Conservation (phyloP, 2,113 vertebrate genomes). For the Bothrops jararaca region DNA sequence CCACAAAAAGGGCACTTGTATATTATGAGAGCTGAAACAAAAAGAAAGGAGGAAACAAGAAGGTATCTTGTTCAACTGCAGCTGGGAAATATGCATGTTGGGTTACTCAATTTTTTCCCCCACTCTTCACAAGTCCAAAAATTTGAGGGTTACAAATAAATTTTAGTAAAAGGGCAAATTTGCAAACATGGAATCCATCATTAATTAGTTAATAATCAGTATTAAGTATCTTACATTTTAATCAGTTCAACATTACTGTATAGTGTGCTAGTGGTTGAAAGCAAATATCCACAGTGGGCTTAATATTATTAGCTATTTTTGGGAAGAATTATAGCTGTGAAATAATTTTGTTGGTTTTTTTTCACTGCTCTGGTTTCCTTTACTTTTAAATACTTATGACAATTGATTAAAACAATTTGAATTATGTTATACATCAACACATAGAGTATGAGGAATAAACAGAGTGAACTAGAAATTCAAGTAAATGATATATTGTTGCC, state of each 20-base stretch:
- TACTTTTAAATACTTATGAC: not conserved
- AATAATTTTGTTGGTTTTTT: not conserved
- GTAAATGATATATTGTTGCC: too few relatives aligned
- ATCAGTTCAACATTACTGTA: not conserved
- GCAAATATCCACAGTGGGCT: not conserved
- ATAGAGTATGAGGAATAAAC: too few relatives aligned
- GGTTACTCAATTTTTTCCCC: not conserved
- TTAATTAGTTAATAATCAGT: not conserved
- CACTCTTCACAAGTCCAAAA: not conserved
- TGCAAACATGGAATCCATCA: not conserved
- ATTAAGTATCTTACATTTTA: not conserved
- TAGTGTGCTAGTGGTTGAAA: not conserved
- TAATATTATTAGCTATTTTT: not conserved
- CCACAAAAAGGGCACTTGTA: not conserved
- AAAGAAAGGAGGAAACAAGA: not conserved
- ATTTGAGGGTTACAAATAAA: not conserved
- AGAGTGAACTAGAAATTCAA: too few relatives aligned
- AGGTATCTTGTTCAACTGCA: not conserved
- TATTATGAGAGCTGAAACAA: not conserved
- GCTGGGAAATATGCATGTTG: not conserved
- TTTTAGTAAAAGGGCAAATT: not conserved
- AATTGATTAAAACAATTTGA: not conserved
- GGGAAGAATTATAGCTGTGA: not conserved
- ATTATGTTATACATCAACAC: not conserved
- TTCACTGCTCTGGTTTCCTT: conserved; percentile 5